Conservation (phyloP, 2,888 invertebrate genomes). For the Standfussiana lucernea region DNA sequence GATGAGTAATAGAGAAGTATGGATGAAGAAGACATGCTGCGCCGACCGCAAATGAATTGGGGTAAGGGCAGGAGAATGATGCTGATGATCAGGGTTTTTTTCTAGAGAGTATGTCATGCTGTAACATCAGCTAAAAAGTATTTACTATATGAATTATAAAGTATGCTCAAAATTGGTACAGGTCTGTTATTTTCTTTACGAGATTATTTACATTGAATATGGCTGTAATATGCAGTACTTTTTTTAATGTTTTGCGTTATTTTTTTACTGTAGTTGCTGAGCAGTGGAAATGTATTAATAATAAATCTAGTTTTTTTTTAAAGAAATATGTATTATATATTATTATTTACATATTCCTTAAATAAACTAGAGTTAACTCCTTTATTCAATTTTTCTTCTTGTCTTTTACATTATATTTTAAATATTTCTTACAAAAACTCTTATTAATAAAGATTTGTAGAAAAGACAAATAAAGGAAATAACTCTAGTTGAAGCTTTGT, state of each 20-base stretch:
- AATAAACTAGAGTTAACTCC: too few species aligned
- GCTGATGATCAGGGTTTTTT: too few species aligned
- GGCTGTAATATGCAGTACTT: neutral
- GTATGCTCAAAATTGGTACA: neutral
- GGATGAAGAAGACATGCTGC: too few species aligned
- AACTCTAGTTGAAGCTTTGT: neutral
- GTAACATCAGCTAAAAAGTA: constrained; percentile 2
- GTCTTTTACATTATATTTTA: too few species aligned
- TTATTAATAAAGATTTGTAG: neutral
- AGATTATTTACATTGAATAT: neutral
- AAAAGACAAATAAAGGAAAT: neutral
- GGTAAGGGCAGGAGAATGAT: too few species aligned
- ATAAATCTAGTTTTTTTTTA: neutral
- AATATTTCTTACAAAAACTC: too few species aligned
- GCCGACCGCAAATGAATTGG: too few species aligned
- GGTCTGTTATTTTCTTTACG: neutral
- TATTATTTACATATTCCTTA: too few species aligned
- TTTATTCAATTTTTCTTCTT: too few species aligned
- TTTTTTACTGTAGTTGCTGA: neutral
- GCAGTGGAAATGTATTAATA: neutral
- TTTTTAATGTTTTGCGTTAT: neutral
- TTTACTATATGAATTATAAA: neutral
- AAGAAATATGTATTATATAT: neutral
- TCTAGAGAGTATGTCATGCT: neutral
- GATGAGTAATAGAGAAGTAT: too few species aligned